Conservation (phyloP, 2,113 vertebrate genomes). For the Junco hyemalis region DNA sequence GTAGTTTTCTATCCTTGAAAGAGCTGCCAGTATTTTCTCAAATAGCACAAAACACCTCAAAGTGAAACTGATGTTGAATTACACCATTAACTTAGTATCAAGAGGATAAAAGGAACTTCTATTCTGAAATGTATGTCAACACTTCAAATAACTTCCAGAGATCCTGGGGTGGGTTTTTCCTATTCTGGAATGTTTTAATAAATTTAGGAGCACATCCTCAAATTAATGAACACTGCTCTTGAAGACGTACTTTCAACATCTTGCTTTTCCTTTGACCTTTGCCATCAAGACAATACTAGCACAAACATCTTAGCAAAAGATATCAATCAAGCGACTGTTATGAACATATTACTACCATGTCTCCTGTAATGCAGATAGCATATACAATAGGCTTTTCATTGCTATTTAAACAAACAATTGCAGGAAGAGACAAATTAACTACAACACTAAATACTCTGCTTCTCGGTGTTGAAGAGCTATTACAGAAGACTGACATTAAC, state of each 20-base stretch:
- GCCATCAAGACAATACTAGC: not conserved
- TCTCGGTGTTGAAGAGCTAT: not conserved
- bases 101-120: not conserved
- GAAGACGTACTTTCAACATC: not conserved
- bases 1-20: not conserved
- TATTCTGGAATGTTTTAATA: not conserved
- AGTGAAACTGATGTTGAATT: not conserved
- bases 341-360: not conserved
- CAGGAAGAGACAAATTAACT: constrained; percentile 32
- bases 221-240: not conserved
- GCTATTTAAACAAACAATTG: constrained; percentile 23
- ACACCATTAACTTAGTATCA: not conserved
- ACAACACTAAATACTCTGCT: not conserved
- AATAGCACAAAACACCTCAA: not conserved
- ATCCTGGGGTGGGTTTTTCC: rapidly evolving
- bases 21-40: not conserved
- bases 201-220: not conserved
- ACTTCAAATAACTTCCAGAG: not conserved
- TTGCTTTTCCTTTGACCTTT: not conserved
- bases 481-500: not conserved
- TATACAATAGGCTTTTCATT: constrained; percentile 1
- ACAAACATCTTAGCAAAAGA: not conserved
- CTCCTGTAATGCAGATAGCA: not conserved
- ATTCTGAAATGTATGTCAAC: not conserved
- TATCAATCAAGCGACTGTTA: not conserved